Base-by-base conservation (phyloP, 2,888 invertebrate species). In the Cheiracanthium punctorium region DNA sequence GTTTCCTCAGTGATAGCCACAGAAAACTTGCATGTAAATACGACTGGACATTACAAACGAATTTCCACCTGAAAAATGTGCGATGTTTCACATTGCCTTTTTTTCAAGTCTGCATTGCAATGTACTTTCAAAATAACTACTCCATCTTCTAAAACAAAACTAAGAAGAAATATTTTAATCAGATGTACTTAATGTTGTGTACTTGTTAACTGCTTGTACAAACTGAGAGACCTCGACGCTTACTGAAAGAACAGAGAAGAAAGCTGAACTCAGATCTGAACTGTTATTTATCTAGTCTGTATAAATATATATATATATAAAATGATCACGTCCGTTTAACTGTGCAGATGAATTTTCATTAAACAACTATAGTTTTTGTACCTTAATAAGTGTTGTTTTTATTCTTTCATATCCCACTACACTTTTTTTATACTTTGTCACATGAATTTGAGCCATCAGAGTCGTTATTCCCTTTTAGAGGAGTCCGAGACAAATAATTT, bases 311-410 rank as follows among this genome's bases (percentile, higher is more conserved):
- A 32, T n/a, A 71, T 14, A 43, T 43, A 43, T 10, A 71, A 71
- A 10, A 41, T 37, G 67, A 67, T 71, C 71, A 43, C 71, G 71
- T 71, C 71, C 71, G 71, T 43, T 71, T 28, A 43, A 17, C n/a
- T 71, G 71, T 71, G 71, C 33, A 43, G 37, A 71, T 37, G 29
- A 29, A 43, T 71, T 71, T 71, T 41, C 71, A 71, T 43, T 71
- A 71, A 71, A 71, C 71, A 24, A 43, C 28, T 71, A 43, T 37
- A 71, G 32, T 67, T 67, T 67, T 32, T 67, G 67, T 32, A 67
- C 58, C 20, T 67, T n/a, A 67, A 17, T 30, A n/a, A 7, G n/a
- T 52, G 52, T 52, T 7, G n/a, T n/a, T 52, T 52, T 52, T 52
- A 52, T 52, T 1, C 52, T 52, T 52, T 0, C n/a, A 17, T 20